Conservation (phyloP, 2,113 vertebrate species). For the Burhinus bistriatus region DNA sequence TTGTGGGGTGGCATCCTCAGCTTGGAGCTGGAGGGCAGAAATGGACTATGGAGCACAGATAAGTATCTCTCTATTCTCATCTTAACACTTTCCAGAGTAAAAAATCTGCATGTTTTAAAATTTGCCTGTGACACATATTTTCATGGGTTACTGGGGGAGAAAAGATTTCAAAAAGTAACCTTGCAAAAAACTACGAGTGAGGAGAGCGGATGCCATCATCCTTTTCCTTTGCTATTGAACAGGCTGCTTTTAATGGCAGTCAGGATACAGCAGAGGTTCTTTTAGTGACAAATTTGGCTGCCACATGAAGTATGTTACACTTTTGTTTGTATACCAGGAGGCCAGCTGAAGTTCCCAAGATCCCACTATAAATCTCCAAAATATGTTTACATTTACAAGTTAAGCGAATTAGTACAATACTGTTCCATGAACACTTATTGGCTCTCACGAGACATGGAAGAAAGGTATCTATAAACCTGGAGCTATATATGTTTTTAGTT, state of each 20-base stretch:
- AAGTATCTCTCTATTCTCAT: not conserved
- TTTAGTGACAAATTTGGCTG: not conserved
- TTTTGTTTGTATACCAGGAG: not conserved
- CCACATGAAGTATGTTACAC: not conserved
- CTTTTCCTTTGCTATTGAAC: not conserved
- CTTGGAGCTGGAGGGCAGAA: not conserved
- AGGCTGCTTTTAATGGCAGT: not conserved
- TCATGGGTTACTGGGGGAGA: not conserved
- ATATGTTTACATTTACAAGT: not conserved
- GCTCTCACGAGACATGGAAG: not conserved
- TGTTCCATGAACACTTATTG: not conserved
- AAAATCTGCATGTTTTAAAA: not conserved
- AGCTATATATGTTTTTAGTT: not conserved
- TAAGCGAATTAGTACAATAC: not conserved
- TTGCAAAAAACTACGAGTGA: not conserved
- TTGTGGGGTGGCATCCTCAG: not conserved
- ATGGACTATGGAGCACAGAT: fast-evolving
- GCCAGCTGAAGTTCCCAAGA: not conserved
- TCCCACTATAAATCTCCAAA: not conserved
- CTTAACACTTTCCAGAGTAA: not conserved
- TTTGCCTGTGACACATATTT: not conserved
- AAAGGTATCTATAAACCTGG: not conserved
- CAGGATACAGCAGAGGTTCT: not conserved
- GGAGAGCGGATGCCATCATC: not conserved
- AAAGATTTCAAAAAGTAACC: not conserved